phyloP scores from a whole-genome alignment of 2,888 invertebrate genomes.

The Exocentrus adspersus region DNA sequence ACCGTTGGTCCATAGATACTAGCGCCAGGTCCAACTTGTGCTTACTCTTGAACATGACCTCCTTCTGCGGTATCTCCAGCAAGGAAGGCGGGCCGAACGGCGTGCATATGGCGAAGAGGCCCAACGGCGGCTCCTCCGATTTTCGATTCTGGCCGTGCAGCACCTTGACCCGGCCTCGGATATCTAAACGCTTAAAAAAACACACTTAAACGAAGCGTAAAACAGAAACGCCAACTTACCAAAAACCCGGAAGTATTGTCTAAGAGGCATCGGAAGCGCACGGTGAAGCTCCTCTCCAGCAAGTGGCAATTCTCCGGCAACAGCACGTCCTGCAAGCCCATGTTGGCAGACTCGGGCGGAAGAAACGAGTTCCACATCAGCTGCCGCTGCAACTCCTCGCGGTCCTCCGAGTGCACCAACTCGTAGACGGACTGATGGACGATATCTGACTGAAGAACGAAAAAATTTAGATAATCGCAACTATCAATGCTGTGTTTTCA shows the following conservation, averaged over 20 bases:
- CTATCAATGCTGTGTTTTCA: too few species aligned
- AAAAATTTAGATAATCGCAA: too few species aligned
- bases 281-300: conserved; percentile 96
- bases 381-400: conserved; percentile 96
- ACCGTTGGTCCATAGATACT: conserved; percentile 97
- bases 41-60: conserved; percentile 99
- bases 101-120: conserved; percentile 96
- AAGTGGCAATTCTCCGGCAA: conserved; percentile 89
- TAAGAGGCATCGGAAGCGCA: conserved; percentile 96
- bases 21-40: conserved; percentile 97
- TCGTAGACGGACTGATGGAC: conserved; percentile 99
- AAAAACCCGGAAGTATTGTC: conserved; percentile 99
- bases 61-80: conserved; percentile 96
- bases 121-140: conserved; percentile 92
- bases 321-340: conserved; percentile 88
- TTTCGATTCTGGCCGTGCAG: conserved; percentile 97
- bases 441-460: conserved; percentile 90
- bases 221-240: conserved; percentile 68
- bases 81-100: conserved; percentile 98
- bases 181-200: conserved; percentile 88
- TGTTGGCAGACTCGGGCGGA: conserved; percentile 79
- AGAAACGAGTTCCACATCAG: conserved; percentile 95
- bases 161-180: conserved; percentile 95
- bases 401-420: conserved; percentile 97
- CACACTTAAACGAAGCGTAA: conserved; percentile 27